These are phyloP conservation scores for Ecdyonurus torrentis DNA, from an alignment of 2,888 invertebrate species.

Conservation along the genomic window DNA sequence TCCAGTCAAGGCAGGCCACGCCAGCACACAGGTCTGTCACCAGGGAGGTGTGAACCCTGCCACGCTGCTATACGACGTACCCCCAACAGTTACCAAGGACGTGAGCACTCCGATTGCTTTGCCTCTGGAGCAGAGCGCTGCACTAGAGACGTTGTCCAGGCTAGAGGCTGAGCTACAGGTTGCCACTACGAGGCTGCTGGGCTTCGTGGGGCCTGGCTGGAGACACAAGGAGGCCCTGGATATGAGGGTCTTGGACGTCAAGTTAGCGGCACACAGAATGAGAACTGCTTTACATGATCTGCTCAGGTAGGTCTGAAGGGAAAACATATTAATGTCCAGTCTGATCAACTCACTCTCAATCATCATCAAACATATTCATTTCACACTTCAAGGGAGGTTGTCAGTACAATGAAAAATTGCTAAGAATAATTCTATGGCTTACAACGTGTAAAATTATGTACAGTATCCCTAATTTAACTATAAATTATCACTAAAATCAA, in stretches of 20 bases:
- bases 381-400: no score
- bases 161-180: constrained; percentile 65
- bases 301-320: no score
- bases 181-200: constrained; percentile 59
- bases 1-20: not conserved
- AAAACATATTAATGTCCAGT: no score
- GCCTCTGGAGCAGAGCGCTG: constrained; percentile 56
- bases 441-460: no score
- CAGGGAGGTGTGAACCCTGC: constrained; percentile 8
- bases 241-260: constrained; percentile 62
- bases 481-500: no score
- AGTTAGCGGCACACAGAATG: constrained; percentile 58
- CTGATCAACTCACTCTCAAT: no score
- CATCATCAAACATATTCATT: no score
- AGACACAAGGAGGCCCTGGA: constrained; percentile 62
- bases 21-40: not conserved
- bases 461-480: no score
- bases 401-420: no score
- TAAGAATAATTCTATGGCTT: no score
- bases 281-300: constrained; percentile 71
- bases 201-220: constrained; percentile 63
- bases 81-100: constrained; percentile 22
- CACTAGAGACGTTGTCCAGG: constrained; percentile 55
- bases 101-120: constrained; percentile 22
- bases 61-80: constrained; percentile 41